phyloP scores from a whole-genome alignment of 2,888 invertebrate species.

The Pollenia amentaria region DNA sequence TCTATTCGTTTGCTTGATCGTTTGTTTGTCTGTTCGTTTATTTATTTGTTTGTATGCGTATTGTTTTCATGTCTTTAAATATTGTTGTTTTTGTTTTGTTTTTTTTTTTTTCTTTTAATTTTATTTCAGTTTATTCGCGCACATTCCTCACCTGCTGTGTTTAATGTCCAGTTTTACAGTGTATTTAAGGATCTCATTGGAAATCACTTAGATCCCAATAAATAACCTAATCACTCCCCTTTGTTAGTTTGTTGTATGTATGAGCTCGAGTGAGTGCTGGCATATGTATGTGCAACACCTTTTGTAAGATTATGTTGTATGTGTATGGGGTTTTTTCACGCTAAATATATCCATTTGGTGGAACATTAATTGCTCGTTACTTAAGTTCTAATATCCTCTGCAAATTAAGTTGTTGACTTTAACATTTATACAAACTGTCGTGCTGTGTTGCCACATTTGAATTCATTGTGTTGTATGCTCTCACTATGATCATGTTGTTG shows the following conservation, averaged over 20 bases:
- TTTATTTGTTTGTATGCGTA: conserved; percentile 17
- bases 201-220: conserved; percentile 85
- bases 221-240: conserved; percentile 82
- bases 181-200: conserved; percentile 82
- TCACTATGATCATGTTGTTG: conserved; percentile 56
- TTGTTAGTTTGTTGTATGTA: conserved; percentile 49
- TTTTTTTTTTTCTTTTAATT: neutral
- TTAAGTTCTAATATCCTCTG: conserved; percentile 85
- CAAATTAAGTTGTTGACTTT: conserved; percentile 84
- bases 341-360: conserved; percentile 78
- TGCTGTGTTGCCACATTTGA: conserved; percentile 79
- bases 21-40: neutral
- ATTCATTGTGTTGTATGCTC: conserved; percentile 57
- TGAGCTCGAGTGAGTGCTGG: neutral
- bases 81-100: conserved; percentile 19
- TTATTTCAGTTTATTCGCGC: conserved; percentile 44
- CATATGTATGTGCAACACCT: conserved; percentile 28
- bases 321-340: conserved; percentile 65
- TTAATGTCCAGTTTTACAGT: conserved; percentile 83
- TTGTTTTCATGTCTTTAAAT: conserved; percentile 29
- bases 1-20: neutral
- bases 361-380: conserved; percentile 85
- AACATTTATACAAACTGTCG: conserved; percentile 81
- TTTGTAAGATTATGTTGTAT: conserved; percentile 28
- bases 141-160: conserved; percentile 81